These are phyloP conservation scores for Sisyra nigra DNA, from an alignment of 2,888 invertebrate genomes.

Conservation along the genomic window DNA sequence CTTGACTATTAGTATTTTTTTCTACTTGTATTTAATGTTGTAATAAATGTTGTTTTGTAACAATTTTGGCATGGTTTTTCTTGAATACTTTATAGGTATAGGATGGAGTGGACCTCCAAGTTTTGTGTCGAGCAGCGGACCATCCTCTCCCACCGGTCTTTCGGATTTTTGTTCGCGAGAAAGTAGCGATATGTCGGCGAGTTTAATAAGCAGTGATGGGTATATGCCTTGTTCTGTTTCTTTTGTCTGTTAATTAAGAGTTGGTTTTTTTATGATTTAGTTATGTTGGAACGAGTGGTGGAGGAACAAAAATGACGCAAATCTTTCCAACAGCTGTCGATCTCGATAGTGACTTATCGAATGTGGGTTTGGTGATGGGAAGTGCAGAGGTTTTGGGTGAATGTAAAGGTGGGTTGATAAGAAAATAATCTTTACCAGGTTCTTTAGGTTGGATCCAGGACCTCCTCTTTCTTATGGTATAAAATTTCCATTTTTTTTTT, in stretches of 20 bases:
- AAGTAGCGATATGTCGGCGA: slow-evolving; percentile 44
- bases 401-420: neutral
- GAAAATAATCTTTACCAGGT: neutral
- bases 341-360: slow-evolving; percentile 35
- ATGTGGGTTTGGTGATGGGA: slow-evolving; percentile 31
- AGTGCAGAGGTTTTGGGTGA: slow-evolving; percentile 13
- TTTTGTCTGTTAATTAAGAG: neutral
- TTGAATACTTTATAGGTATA: slow-evolving; percentile 19
- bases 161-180: slow-evolving; percentile 38
- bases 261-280: slow-evolving; percentile 1
- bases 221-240: slow-evolving; percentile 18
- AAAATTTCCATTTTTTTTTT: neutral
- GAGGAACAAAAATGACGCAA: slow-evolving; percentile 16
- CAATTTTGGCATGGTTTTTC: neutral
- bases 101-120: slow-evolving; percentile 83
- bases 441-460: no score
- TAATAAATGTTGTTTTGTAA: no score
- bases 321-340: slow-evolving; percentile 36
- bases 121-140: slow-evolving; percentile 59
- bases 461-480: neutral
- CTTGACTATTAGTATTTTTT: no score
- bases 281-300: slow-evolving; percentile 2
- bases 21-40: no score
- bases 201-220: slow-evolving; percentile 46
- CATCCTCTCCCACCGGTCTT: slow-evolving; percentile 64